phyloP scores from a whole-genome alignment of 2,888 invertebrate species.

The Drosophila austrosaltans region DNA sequence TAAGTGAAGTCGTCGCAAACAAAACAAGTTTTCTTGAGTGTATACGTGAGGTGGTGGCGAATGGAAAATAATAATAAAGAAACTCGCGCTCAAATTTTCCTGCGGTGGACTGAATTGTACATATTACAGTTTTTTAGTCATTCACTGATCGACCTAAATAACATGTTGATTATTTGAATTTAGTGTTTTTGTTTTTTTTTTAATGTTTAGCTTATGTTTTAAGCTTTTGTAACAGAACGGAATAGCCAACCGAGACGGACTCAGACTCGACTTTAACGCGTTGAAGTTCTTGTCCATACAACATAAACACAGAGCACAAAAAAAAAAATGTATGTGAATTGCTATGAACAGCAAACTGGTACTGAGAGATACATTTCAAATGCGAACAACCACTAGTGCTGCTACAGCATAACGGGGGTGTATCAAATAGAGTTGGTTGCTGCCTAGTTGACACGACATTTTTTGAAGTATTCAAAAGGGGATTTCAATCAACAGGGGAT shows the following conservation, averaged over 20 bases:
- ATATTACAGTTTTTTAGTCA: not conserved
- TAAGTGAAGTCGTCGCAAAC: slow-evolving; percentile 11
- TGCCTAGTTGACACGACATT: too few relatives aligned
- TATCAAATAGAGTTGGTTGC: not conserved
- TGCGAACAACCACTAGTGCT: not conserved
- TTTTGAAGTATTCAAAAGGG: too few relatives aligned
- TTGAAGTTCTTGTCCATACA: not conserved
- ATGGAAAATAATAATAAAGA: slow-evolving; percentile 16
- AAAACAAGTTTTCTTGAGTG: slow-evolving; percentile 21
- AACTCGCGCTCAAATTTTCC: slow-evolving; percentile 14
- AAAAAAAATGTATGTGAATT: not conserved
- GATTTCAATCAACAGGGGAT: too few relatives aligned
- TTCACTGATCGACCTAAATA: not conserved
- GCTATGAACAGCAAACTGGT: not conserved
- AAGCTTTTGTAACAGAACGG: not conserved
- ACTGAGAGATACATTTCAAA: slow-evolving; percentile 5
- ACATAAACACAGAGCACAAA: not conserved
- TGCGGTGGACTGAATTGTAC: not conserved
- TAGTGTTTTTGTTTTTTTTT: not conserved
- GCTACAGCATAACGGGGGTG: not conserved
- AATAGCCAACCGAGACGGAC: not conserved
- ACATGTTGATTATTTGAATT: slow-evolving; percentile 10
- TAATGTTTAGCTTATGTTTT: not conserved
- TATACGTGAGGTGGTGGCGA: slow-evolving; percentile 17
- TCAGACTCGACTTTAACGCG: not conserved